Base-by-base conservation (phyloP, 2,888 invertebrate species). In the Orthosia incerta region DNA sequence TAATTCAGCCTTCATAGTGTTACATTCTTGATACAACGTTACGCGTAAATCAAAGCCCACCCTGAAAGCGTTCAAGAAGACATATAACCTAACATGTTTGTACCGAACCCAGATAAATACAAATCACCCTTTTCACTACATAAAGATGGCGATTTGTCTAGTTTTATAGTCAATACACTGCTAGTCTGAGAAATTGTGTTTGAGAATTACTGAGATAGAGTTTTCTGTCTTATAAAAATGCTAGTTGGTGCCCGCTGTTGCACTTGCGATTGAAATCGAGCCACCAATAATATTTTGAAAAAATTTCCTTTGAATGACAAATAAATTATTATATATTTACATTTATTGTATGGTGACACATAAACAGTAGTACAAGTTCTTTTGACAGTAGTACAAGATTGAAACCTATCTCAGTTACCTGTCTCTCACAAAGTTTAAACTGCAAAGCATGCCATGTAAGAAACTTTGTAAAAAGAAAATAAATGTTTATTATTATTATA, bases 81-180 rank as follows among this genome's bases (percentile, higher is more conserved):
- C 16, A 4, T 59, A 59, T 20, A 59, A 13, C 26, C 13, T 16
- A 31, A 53, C 57, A 59, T 62, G 4, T 65, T 11, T 13, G 16
- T 72, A 9, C 16, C 7, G 5, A 31, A 18, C 51, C 66, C n/a
- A 7, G n/a, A 15, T 31, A 31, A 51, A 65, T 26, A 75, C 61
- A 75, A 53, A 75, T 68, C 46, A 69, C 68, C 18, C 39, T 39
- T 26, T n/a, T 31, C 55, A 23, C 53, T 60, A 20, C 31, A 75
- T 75, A 75, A 68, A 74, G 61, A 74, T 68, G 50, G 50, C 53
- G 13, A 75, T 74, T 75, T 62, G 50, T 75, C 68, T 51, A 15
- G 46, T 20, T 23, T 53, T 66, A 20, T 26, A 56, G 75, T 57
- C 75, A 50, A 74, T 74, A 75, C 16, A 57, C 45, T 26, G 31